Evolutionary conservation across 2,113 vertebrate species (phyloP).

Genomic region (Pangasianodon gigas): DNA sequence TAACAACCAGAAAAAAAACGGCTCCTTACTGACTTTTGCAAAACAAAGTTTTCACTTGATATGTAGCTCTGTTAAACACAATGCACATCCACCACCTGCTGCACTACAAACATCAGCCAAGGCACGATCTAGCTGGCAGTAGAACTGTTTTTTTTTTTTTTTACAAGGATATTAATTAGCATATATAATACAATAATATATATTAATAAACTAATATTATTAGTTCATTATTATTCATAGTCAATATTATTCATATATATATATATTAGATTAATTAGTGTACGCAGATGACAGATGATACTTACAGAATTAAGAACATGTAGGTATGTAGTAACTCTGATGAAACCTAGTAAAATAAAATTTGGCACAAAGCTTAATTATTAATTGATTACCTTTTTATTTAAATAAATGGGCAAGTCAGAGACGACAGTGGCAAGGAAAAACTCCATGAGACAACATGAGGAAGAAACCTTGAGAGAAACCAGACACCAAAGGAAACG

Average conservation of each 20-base stretch:
- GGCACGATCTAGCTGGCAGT: neutral
- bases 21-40: neutral
- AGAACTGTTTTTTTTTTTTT: neutral
- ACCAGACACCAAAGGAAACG: neutral
- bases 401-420: neutral
- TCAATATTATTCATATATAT: too few species aligned
- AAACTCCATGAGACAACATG: neutral
- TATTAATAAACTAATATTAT: too few species aligned
- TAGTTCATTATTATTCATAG: too few species aligned
- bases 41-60: neutral
- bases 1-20: neutral
- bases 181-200: too few species aligned
- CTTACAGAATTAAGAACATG: neutral
- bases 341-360: neutral
- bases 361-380: neutral
- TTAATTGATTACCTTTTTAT: neutral
- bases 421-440: neutral
- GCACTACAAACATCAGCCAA: neutral
- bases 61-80: neutral
- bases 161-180: neutral
- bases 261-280: neutral
- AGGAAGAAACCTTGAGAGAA: neutral
- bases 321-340: neutral
- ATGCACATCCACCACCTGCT: neutral
- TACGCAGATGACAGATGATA: neutral